Evolutionary conservation across 30 jellyfish, hydroid and myxozoan genomes (phyloP), one percentile per base, ranked within the genome.

Genomic region (Aurelia coerulea): DNA sequence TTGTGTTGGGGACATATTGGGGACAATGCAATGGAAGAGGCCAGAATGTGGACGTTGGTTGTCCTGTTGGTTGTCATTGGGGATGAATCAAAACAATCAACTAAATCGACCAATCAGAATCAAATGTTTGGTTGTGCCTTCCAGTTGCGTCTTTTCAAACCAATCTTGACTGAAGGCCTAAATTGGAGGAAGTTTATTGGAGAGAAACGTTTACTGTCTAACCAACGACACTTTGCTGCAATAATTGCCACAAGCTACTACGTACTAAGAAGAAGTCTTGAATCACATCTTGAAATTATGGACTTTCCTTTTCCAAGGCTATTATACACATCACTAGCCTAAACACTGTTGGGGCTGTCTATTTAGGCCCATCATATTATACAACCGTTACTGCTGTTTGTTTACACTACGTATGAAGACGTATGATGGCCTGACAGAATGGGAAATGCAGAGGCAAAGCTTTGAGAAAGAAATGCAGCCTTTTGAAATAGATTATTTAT

Each of bases 61-160:
- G 86, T 52, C 92, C 58, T 14, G 56, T 46, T 9, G 56, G 56
- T 46, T 50, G 86, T 52, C 92, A 70, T 14, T 73, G 92, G 92
- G 71, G 74, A 83, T 83, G 86, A 71, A 72, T 70, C 86, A 83
- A 23, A 83, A 83, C 85, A 70, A 83, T 69, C 81, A 49, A 12
- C 65, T 11, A 34, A 58, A 62, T 6, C 31, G 46, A 19, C 92
- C 92, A 83, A 83, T 83, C 85, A 83, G 62, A 71, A 50, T 72
- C 71, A 66, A 50, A 31, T 14, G 64, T 49, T 58, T 29, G 15
- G 29, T 29, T 37, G 86, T 71, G 80, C 74, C 86, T 58, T 50
- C 64, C 74, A 35, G 65, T 58, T 72, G 92, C 92, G 92, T 83
- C 92, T 59, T 83, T 83, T 83, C 74, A 84, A 75, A 83, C 73